These are phyloP conservation scores for Bactericera cockerelli DNA, from an alignment of 1,140 invertebrate genomes.

Conservation along the genomic window DNA sequence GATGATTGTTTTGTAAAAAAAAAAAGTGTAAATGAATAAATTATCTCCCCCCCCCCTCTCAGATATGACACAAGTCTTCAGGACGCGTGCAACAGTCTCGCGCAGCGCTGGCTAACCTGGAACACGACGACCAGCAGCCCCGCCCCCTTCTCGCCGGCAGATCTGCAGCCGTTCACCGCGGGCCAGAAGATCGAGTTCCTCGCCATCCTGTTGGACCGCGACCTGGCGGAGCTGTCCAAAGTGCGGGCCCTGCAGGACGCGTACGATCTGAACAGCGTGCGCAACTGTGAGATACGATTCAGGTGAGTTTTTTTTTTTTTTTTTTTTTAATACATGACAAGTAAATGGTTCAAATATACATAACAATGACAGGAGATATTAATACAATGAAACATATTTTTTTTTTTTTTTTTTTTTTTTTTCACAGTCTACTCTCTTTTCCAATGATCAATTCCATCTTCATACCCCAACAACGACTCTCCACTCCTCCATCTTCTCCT, in stretches of 20 bases:
- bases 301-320: too few species aligned
- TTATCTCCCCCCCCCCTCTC: too few species aligned
- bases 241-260: constrained; percentile 43
- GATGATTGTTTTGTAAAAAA: too few species aligned
- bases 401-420: background rate
- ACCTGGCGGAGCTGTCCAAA: constrained; percentile 37
- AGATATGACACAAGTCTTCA: constrained; percentile 56
- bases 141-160: constrained; percentile 32
- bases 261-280: constrained; percentile 47
- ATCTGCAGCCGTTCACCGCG: constrained; percentile 41
- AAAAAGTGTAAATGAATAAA: too few species aligned
- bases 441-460: too few species aligned
- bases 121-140: constrained; percentile 26
- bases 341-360: too few species aligned
- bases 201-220: constrained; percentile 43
- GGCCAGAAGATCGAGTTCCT: constrained; percentile 58
- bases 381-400: too few species aligned
- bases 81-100: constrained; percentile 42
- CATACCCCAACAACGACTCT: too few species aligned
- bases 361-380: constrained; percentile 13
- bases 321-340: too few species aligned
- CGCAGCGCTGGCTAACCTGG: constrained; percentile 37
- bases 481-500: too few species aligned
- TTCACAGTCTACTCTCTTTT: background rate
- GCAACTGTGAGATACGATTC: constrained; percentile 63